These are phyloP conservation scores for Athalia circularis DNA, from an alignment of 2,888 invertebrate species.

Conservation along the genomic window DNA sequence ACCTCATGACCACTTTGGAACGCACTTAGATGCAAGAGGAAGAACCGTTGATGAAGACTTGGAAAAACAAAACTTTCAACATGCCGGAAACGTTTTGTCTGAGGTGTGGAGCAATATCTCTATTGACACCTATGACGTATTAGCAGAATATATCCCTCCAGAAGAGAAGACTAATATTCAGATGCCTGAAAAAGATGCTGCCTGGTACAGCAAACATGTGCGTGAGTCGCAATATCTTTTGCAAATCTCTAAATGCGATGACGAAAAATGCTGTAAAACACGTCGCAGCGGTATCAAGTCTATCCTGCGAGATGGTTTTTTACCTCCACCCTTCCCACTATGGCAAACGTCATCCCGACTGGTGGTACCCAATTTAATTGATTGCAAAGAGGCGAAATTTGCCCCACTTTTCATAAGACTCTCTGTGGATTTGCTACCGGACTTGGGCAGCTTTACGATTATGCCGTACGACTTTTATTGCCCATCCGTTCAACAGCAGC, in stretches of 20 bases:
- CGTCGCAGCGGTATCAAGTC: background rate
- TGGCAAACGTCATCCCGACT: constrained; percentile 1
- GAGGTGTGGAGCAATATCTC: no score
- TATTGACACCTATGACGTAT: no score
- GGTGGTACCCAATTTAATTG: background rate
- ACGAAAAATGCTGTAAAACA: background rate
- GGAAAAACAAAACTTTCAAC: no score
- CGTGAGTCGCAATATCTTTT: constrained; percentile 7
- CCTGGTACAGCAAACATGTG: background rate
- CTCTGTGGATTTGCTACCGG: background rate
- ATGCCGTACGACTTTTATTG: constrained; percentile 27
- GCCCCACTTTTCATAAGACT: constrained; percentile 4
- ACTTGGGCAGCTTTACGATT: background rate
- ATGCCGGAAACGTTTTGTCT: no score
- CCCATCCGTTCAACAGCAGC: constrained; percentile 15
- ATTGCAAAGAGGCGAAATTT: background rate
- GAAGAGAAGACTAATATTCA: background rate
- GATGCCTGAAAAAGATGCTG: background rate
- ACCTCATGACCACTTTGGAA: no score
- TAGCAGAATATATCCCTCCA: no score
- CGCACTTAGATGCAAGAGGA: no score
- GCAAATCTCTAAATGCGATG: constrained; percentile 8
- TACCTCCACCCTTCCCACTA: constrained; percentile 2
- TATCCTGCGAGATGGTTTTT: background rate
- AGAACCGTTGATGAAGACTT: no score